Base-by-base conservation (phyloP, 1,140 invertebrate species). In the Drosophila sp. region DNA sequence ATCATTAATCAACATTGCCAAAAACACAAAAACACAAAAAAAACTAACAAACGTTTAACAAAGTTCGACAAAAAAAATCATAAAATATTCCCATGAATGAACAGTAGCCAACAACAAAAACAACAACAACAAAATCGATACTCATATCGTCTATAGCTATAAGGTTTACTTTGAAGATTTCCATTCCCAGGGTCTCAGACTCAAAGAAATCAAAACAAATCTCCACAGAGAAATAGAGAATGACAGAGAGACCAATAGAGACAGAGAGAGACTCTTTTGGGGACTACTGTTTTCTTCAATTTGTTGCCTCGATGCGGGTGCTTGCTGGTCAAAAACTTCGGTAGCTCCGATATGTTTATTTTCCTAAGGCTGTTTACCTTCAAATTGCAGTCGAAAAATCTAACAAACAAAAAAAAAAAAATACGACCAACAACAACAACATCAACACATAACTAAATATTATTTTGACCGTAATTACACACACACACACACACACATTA, bases 391-490 rank as follows among this genome's bases (percentile, higher is more conserved):
- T 32, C 54, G 56, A 73, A 54, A 38, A 25, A 44, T 66, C 69
- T 41, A 38, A 38, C 60, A 68, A 65, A 62, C 62, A 47, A 40
- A 70, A 67, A 55, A 70, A 30, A 30, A 30, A 2, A 30, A 2
- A 30, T 4, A 38, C 35, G 11, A 10, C 10, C 35, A 38, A 38
- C 8, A 38, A 11, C 7, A 35, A 35, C 7, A 35, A 35, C 33
- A 35, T 35, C 17, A 17, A 17, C 66, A 47, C 44, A 50, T 64
- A 29, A 83, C 58, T 50, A 90, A 91, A 91, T 91, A 91, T 91
- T 91, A 90, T 91, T 91, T 91, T 91, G 90, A 89, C 90, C 90
- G 90, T 91, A 91, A 91, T 91, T 91, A 83, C 78, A 73, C 32
- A 61, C 44, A 57, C 23, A 75, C 41, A 67, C 56, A 65, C 61